Base-by-base conservation (phyloP, 2,888 invertebrate genomes). In the Hybos culiciformis region DNA sequence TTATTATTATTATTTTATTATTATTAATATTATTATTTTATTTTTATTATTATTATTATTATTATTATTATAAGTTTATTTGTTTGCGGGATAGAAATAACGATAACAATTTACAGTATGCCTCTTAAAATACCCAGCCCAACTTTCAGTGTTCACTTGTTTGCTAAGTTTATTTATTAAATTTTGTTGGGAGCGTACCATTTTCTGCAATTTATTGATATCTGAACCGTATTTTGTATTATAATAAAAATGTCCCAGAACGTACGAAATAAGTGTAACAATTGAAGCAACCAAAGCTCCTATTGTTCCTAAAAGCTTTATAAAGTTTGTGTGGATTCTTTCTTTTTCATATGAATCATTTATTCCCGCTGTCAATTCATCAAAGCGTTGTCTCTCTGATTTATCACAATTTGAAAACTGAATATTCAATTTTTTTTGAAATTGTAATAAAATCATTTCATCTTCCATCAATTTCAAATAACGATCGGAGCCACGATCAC, bases 291-390 rank as follows among this genome's bases (percentile, higher is more conserved):
- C 6, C 15, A 45, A 11, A 12, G 47, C 41, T 19, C 24, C 41
- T 12, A 48, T 41, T 6, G 41, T n/a, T 11, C 45, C 47, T 38
- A 41, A 46, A 5, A 44, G 12, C 14, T 44, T 45, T 5, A 86
- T 85, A 44, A 82, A 71, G 60, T 88, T 86, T 4, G 83, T 76
- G 54, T 86, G 81, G 0, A 82, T 78, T 29, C 86, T 64, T 61
- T 90, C 88, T 43, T 83, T 73, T 61, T 90, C 88, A 57, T 90
- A 87, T 15, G 83, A 83, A 50, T 83, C 75, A 49, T 87, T 74
- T 1, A 88, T 77, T 0, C 83, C 79, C 17, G 78, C 77, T 0
- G 83, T 80, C 59, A 87, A 74, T 0, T 74, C 71, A 1, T 78
- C 73, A 58, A 87, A 87, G 11, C 75, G 62, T 41, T 83, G 82